Conservation (phyloP, 1,140 invertebrate genomes). For the Drosophila orena region DNA sequence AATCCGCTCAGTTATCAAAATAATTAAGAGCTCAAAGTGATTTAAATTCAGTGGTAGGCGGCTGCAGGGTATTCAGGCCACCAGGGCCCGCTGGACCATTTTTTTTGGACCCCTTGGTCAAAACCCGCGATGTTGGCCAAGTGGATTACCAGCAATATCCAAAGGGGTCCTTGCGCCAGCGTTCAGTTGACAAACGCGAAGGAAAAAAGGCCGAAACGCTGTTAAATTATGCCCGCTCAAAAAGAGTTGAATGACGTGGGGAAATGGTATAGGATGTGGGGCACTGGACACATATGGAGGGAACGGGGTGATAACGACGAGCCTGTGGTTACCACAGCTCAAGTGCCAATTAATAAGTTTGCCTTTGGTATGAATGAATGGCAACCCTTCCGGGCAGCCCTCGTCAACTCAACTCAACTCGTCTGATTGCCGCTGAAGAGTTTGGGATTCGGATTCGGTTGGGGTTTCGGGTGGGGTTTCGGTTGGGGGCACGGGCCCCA, state of each 20-base stretch:
- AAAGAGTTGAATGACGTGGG: slow-evolving; percentile 65
- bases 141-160: slow-evolving; percentile 75
- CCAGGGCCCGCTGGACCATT: slow-evolving; percentile 20
- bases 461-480: not conserved
- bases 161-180: slow-evolving; percentile 44
- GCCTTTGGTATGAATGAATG: slow-evolving; percentile 69
- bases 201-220: slow-evolving; percentile 42
- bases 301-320: slow-evolving; percentile 5
- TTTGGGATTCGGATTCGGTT: slow-evolving; percentile 13
- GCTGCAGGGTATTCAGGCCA: slow-evolving; percentile 46
- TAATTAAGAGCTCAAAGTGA: slow-evolving; percentile 6
- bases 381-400: slow-evolving; percentile 50
- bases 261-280: not conserved
- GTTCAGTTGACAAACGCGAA: slow-evolving; percentile 55
- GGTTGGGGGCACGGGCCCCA: no score
- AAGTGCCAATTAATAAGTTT: slow-evolving; percentile 83
- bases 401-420: slow-evolving; percentile 54
- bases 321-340: slow-evolving; percentile 67
- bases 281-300: not conserved
- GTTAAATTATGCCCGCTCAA: slow-evolving; percentile 79
- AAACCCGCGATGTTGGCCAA: slow-evolving; percentile 55
- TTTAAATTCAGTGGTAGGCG: slow-evolving; percentile 8
- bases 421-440: slow-evolving; percentile 66
- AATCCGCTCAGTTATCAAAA: not conserved
- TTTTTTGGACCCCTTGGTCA: slow-evolving; percentile 33